Percentiles rank a stretch among this genome's conserved stretches.
These are phyloP conservation scores for Poeciliopsis gracilis DNA, from an alignment of 2,797 vertebrate genomes.

Conservation along the genomic window DNA sequence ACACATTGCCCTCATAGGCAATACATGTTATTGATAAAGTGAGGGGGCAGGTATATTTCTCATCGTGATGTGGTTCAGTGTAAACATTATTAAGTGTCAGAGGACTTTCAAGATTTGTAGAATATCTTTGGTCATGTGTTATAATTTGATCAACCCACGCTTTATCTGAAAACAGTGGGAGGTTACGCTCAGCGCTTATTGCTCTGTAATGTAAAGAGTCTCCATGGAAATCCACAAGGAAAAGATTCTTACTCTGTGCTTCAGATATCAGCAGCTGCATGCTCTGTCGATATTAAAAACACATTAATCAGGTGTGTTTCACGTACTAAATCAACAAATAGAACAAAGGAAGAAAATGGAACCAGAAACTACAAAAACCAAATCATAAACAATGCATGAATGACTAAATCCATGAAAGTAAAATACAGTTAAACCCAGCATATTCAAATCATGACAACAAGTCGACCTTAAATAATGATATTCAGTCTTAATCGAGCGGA, in stretches of 20 bases:
- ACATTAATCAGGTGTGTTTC: neutral
- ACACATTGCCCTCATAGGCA: conserved; percentile 54
- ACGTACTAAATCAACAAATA: neutral
- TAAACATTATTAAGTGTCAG: conserved; percentile 49
- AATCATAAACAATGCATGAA: neutral
- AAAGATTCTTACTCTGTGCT: neutral
- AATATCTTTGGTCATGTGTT: conserved; percentile 14
- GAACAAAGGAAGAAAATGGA: neutral
- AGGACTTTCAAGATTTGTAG: conserved; percentile 32
- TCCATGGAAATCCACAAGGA: conserved; percentile 10
- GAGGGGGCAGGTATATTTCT: conserved; percentile 46
- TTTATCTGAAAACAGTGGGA: conserved; percentile 26
- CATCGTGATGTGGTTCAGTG: conserved; percentile 10
- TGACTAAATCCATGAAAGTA: neutral
- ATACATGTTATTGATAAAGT: conserved; percentile 42
- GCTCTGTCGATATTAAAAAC: neutral
- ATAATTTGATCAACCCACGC: conserved; percentile 36
- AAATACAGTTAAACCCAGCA: neutral
- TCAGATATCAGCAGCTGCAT: neutral
- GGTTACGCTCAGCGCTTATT: conserved; percentile 10
- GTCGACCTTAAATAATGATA: neutral
- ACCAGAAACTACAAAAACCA: neutral
- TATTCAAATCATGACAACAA: neutral
- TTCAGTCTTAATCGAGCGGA: neutral
- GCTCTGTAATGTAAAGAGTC: conserved; percentile 26